These are phyloP conservation scores for Gymnocypris eckloni DNA, from an alignment of 2,797 vertebrate species.

Conservation along the genomic window DNA sequence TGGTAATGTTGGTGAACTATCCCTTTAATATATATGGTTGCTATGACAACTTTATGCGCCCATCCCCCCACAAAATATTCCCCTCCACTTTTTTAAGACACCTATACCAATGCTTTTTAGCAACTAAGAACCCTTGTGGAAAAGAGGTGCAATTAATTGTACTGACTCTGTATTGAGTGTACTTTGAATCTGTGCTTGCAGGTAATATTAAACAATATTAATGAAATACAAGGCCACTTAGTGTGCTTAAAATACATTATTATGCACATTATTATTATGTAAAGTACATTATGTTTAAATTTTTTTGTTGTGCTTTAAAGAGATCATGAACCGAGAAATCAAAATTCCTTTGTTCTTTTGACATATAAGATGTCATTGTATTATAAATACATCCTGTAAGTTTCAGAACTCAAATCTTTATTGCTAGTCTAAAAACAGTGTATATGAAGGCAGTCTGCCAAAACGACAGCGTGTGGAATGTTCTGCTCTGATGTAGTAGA, in stretches of 20 bases:
- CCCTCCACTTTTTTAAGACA: not conserved
- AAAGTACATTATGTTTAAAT: not conserved
- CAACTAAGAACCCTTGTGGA: not conserved
- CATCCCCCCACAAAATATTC: too few species aligned
- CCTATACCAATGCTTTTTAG: not conserved
- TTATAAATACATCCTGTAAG: too few species aligned
- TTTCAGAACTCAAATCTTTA: not conserved
- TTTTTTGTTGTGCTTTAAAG: not conserved
- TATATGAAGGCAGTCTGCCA: not conserved
- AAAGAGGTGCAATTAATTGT: not conserved
- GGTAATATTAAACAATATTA: not conserved
- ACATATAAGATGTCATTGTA: too few species aligned
- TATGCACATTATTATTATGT: not conserved
- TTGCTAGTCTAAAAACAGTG: not conserved
- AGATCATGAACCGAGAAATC: not conserved
- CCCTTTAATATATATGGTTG: too few species aligned
- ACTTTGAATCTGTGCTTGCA: not conserved
- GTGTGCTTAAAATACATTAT: not conserved
- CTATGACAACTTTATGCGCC: too few species aligned
- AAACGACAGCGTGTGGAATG: not conserved
- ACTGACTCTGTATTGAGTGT: not conserved
- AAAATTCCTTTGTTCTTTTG: too few species aligned
- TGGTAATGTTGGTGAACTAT: too few species aligned
- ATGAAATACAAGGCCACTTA: not conserved
- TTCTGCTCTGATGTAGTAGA: too few species aligned